phyloP scores from a whole-genome alignment of 2,888 invertebrate genomes.

The Agonopterix subpropinquella region DNA sequence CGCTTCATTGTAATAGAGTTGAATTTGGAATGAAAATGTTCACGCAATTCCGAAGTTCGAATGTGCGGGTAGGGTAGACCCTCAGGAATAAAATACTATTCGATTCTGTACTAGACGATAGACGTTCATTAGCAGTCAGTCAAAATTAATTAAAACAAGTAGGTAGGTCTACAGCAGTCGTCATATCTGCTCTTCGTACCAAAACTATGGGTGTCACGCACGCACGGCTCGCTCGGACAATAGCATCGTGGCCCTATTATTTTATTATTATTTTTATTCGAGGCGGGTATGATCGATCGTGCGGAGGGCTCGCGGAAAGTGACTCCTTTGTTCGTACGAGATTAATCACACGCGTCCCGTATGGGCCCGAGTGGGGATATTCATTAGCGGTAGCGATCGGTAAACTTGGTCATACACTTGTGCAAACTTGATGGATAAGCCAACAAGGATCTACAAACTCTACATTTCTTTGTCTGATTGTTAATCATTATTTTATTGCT shows the following conservation, averaged over 20 bases:
- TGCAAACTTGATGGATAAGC: slow-evolving; percentile 16
- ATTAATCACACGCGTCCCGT: slow-evolving; percentile 61
- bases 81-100: no score
- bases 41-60: no score
- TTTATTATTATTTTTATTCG: slow-evolving; percentile 72
- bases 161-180: neutral
- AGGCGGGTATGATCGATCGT: slow-evolving; percentile 67
- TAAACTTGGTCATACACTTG: slow-evolving; percentile 19
- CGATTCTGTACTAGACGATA: neutral
- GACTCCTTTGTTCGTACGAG: slow-evolving; percentile 65
- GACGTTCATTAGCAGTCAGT: slow-evolving; percentile 3
- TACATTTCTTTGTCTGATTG: neutral
- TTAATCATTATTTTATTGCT: no score
- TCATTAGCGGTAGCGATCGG: slow-evolving; percentile 48
- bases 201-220: slow-evolving; percentile 42
- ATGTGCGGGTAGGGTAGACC: no score
- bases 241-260: slow-evolving; percentile 54
- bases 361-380: slow-evolving; percentile 56
- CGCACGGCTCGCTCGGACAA: slow-evolving; percentile 62
- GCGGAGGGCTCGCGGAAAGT: slow-evolving; percentile 55
- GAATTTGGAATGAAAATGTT: no score
- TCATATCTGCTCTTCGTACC: neutral
- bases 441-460: slow-evolving; percentile 12
- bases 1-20: no score
- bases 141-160: slow-evolving; percentile 6